Percentiles rank a stretch among this genome's conserved stretches.
These are phyloP conservation scores for Mobula birostris DNA, from an alignment of 2,113 vertebrate genomes.

Conservation along the genomic window DNA sequence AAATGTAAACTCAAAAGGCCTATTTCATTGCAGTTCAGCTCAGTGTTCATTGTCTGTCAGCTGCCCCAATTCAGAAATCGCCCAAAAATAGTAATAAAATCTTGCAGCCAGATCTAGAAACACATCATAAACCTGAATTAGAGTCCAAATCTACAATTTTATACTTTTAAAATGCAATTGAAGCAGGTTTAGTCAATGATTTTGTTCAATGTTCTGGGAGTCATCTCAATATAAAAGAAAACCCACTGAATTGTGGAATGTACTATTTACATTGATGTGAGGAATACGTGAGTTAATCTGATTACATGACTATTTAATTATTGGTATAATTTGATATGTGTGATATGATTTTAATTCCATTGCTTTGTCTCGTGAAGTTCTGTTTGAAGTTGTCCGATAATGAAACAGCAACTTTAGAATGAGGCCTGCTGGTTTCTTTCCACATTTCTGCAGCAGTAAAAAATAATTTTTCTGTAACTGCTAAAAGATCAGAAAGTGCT, in stretches of 20 bases:
- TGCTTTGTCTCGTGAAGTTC: neutral
- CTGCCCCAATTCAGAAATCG: too few relatives aligned
- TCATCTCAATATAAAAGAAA: neutral
- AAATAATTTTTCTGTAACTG: neutral
- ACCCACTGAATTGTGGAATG: neutral
- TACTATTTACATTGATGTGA: neutral
- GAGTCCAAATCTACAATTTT: too few relatives aligned
- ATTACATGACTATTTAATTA: neutral
- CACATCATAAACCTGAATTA: too few relatives aligned
- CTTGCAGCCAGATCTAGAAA: too few relatives aligned
- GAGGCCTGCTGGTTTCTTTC: neutral
- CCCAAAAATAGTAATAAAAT: too few relatives aligned
- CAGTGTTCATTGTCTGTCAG: too few relatives aligned
- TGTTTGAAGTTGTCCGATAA: neutral
- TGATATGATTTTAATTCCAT: neutral
- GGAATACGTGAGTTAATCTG: neutral
- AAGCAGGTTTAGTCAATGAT: neutral
- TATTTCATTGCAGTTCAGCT: too few relatives aligned
- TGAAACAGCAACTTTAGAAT: constrained; percentile 3
- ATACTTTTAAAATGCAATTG: neutral
- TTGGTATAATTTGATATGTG: neutral
- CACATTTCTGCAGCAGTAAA: neutral
- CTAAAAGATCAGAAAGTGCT: too few relatives aligned
- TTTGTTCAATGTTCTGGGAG: neutral
- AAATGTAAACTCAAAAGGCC: too few relatives aligned